Conservation (phyloP, 37 sponge, comb jelly and placozoan species). For the Petrosia ficiformis region DNA sequence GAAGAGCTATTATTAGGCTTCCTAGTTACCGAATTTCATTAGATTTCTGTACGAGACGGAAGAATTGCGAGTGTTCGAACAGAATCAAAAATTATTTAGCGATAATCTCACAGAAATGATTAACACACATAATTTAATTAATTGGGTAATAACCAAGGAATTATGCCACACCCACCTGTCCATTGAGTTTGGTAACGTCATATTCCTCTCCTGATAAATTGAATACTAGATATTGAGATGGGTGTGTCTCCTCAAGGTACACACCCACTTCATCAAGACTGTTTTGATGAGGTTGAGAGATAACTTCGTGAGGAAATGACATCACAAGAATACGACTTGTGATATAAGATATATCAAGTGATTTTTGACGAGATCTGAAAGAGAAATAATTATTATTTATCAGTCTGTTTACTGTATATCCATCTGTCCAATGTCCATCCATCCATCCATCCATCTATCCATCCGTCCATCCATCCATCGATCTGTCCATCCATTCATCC, state of each 20-base stretch:
- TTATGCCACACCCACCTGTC: conserved; percentile 57
- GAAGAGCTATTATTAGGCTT: too few species aligned
- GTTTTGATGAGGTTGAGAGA: conserved; percentile 28
- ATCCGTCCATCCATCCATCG: too few species aligned
- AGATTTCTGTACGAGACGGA: not conserved
- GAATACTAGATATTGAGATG: conserved; percentile 78
- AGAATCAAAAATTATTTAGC: too few species aligned
- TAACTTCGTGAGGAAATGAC: conserved; percentile 72
- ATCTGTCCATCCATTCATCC: too few species aligned
- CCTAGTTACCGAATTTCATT: too few species aligned
- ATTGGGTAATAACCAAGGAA: too few species aligned
- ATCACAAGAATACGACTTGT: conserved; percentile 79
- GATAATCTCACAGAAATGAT: too few species aligned
- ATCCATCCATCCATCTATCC: too few species aligned
- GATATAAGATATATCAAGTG: conserved; percentile 64
- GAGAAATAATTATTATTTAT: not conserved
- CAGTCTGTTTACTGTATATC: too few species aligned
- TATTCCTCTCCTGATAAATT: conserved; percentile 77
- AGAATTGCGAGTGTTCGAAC: not conserved
- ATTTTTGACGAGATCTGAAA: not conserved
- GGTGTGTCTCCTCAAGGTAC: conserved; percentile 69
- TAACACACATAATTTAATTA: too few species aligned
- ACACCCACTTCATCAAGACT: conserved; percentile 41
- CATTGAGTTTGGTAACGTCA: conserved; percentile 55
- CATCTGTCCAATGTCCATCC: too few species aligned